A percentile compares a stretch with the other conserved stretches of the same genome.
phyloP scores from a whole-genome alignment of 2,797 vertebrate species.

The Malurus splendens region DNA sequence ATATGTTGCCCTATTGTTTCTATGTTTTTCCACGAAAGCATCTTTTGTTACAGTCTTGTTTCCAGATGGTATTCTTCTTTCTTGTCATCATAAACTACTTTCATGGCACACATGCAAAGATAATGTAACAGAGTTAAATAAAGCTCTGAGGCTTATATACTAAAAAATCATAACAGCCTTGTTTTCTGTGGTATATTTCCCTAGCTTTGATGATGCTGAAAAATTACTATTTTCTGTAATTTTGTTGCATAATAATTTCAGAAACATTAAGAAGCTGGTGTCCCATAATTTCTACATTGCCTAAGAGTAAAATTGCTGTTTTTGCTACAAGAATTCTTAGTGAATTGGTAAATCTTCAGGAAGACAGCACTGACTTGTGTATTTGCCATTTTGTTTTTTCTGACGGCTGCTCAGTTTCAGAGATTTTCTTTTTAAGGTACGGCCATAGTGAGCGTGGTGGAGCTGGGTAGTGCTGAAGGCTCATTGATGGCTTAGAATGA shows the following conservation, averaged over 20 bases:
- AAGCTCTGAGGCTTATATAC: neutral
- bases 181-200: neutral
- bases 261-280: neutral
- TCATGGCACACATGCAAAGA: neutral
- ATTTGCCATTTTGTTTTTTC: neutral
- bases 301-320: neutral
- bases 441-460: accelerated
- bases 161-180: neutral
- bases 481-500: neutral
- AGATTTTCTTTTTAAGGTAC: neutral
- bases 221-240: neutral
- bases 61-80: neutral
- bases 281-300: neutral
- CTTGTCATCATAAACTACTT: neutral
- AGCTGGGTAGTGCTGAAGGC: neutral
- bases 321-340: neutral
- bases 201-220: neutral
- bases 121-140: neutral
- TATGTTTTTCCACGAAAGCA: neutral
- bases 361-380: neutral
- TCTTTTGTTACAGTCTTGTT: neutral
- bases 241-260: neutral
- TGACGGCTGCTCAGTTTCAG: neutral
- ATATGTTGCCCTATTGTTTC: neutral
- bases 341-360: neutral